A percentile compares a stretch with the other conserved stretches of the same genome.
phyloP scores from a whole-genome alignment of 2,888 invertebrate genomes.

The Epirrhoe alternata region DNA sequence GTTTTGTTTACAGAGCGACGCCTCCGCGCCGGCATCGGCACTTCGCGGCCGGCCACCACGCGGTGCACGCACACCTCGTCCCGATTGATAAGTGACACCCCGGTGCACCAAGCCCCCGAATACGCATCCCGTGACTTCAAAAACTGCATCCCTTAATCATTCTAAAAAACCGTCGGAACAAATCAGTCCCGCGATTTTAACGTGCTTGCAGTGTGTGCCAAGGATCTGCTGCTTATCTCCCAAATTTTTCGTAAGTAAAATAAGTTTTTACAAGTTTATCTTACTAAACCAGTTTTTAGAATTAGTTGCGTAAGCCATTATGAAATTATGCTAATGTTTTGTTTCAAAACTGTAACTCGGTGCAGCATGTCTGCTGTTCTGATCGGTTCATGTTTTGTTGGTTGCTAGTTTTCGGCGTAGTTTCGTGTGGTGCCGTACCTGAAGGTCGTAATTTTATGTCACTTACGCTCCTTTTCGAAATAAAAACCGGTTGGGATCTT shows the following conservation, averaged over 20 bases:
- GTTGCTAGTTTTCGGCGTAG: constrained; percentile 56
- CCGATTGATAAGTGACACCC: constrained; percentile 63
- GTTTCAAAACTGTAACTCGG: constrained; percentile 50
- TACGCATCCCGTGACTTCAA: constrained; percentile 52
- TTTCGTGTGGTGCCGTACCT: constrained; percentile 49
- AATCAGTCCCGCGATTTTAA: constrained; percentile 53
- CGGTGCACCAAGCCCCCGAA: constrained; percentile 54
- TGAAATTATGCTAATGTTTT: constrained; percentile 56
- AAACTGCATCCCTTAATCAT: constrained; percentile 52
- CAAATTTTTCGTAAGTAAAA: constrained; percentile 68
- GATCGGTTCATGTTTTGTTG: constrained; percentile 51
- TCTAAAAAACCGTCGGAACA: constrained; percentile 43
- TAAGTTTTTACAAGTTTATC: constrained; percentile 49
- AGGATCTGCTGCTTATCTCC: constrained; percentile 57
- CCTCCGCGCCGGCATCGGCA: constrained; percentile 77
- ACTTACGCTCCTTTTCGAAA: constrained; percentile 78
- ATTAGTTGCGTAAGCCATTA: constrained; percentile 48
- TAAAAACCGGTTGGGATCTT: constrained; percentile 79
- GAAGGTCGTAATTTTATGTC: constrained; percentile 77
- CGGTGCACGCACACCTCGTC: constrained; percentile 64
- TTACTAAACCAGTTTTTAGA: constrained; percentile 52
- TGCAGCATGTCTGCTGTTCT: constrained; percentile 39
- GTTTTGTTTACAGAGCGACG: constrained; percentile 81
- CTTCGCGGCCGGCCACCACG: constrained; percentile 75
- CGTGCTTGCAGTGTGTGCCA: constrained; percentile 64